Base-by-base conservation (phyloP, 2,888 invertebrate species). In the Melipona bicolor region DNA sequence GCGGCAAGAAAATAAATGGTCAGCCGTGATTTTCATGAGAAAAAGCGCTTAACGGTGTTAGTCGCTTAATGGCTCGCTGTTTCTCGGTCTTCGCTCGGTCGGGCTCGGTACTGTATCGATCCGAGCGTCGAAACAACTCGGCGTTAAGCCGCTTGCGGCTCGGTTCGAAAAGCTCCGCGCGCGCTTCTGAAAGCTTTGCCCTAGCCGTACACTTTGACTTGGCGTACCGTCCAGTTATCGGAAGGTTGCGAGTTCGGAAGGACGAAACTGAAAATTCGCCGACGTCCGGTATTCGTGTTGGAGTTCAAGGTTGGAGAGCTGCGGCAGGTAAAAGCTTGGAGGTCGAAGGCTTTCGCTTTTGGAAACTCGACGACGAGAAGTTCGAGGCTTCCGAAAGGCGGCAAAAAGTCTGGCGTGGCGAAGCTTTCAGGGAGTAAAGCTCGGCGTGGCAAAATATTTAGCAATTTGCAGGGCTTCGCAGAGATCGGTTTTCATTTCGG, bases 11-110 rank as follows among this genome's bases (percentile, higher is more conserved):
- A 83, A 81, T 77, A 64, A 83, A 83, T 73, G 71, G 83, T 52
- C 69, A n/a, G 76, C 52, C 69, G 81, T 81, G 81, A 83, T 83
- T 83, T 83, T 83, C 72, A 77, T 69, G 72, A 68, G 83, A 76
- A 83, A 82, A 83, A 83, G 52, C 72, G 43, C 52, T 80, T 73
- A 81, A 83, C 50, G 72, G 81, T 32, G 71, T 72, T 73, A 52
- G 62, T 56, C 81, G 81, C 76, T 83, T 83, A 83, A 83, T 77
- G 83, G 76, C 77, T 80, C 64, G 69, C 75, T 59, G 76, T 81
- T 76, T 81, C 72, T 69, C 68, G 83, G 71, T 72, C 81, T 81
- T 77, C 76, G 64, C 54, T 17, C 54, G 49, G 67, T 24, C n/a
- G 52, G 56, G 32, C n/a, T 32, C 43, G 36, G 67, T 59, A 27